Conservation (phyloP, 2,113 vertebrate genomes). For the Xerus inauris region DNA sequence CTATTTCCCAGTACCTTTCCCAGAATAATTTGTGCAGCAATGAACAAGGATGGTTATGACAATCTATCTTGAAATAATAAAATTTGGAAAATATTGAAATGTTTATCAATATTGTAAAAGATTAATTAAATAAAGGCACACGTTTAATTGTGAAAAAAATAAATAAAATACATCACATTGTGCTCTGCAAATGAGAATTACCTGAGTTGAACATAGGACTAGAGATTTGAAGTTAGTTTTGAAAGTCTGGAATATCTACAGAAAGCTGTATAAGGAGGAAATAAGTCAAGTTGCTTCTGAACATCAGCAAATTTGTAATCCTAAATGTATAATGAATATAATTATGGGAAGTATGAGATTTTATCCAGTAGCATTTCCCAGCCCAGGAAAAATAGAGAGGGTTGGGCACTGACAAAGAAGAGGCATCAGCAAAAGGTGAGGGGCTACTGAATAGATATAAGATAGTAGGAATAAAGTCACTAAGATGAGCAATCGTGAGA, state of each 20-base stretch:
- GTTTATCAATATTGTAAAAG: neutral
- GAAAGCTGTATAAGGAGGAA: neutral
- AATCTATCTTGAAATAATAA: neutral
- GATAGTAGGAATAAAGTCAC: neutral
- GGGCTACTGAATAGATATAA: neutral
- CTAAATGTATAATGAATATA: neutral
- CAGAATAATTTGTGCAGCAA: neutral
- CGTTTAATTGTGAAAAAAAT: neutral
- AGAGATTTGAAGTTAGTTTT: neutral
- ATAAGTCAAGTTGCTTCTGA: neutral
- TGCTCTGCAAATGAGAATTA: neutral
- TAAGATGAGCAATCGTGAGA: neutral
- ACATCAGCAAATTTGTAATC: neutral
- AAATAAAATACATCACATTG: too few species aligned
- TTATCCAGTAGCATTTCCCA: neutral
- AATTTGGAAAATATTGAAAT: conserved; percentile 19
- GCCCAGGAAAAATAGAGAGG: neutral
- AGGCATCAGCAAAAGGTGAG: neutral
- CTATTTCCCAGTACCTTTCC: neutral
- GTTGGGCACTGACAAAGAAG: neutral
- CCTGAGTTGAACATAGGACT: neutral
- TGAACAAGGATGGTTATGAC: neutral
- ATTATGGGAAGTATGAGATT: neutral
- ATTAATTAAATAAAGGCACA: neutral
- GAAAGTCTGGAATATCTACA: neutral